Evolutionary conservation across 1,140 invertebrate genomes (phyloP).

Genomic region (Leptoteleia sp.): DNA sequence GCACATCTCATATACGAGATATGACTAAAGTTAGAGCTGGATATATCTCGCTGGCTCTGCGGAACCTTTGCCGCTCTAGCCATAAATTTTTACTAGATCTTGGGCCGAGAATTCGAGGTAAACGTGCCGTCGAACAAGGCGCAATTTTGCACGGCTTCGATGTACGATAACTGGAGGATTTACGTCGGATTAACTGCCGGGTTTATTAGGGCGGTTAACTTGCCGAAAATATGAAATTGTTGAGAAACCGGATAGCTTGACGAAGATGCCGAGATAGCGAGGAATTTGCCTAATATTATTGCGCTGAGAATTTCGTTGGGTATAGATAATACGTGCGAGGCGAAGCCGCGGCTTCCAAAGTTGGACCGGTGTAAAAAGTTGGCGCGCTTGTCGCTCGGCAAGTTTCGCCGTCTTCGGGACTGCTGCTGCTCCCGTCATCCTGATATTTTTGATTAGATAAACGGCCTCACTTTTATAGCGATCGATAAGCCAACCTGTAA

Average conservation of each 20-base stretch:
- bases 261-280: constrained; percentile 34
- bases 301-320: constrained; percentile 19
- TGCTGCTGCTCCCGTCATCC: no score
- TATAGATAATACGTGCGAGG: constrained; percentile 35
- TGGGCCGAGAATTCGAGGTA: constrained; percentile 24
- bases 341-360: constrained; percentile 20
- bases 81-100: no score
- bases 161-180: constrained; percentile 11
- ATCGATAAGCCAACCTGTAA: no score
- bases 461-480: no score
- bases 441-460: no score
- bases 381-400: no score
- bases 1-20: no score
- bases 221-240: constrained; percentile 53
- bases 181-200: constrained; percentile 32
- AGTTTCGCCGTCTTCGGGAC: no score
- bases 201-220: constrained; percentile 39
- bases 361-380: constrained; percentile 26
- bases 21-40: no score
- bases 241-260: constrained; percentile 22
- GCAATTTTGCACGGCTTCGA: not conserved
- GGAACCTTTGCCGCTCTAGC: no score
- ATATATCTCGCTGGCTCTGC: no score
- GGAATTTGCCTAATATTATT: constrained; percentile 47
- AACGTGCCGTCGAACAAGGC: constrained; percentile 9